Percentiles rank a stretch among this genome's conserved stretches.
These are phyloP conservation scores for Laspeyria flexula DNA, from an alignment of 2,888 invertebrate species.

Conservation along the genomic window DNA sequence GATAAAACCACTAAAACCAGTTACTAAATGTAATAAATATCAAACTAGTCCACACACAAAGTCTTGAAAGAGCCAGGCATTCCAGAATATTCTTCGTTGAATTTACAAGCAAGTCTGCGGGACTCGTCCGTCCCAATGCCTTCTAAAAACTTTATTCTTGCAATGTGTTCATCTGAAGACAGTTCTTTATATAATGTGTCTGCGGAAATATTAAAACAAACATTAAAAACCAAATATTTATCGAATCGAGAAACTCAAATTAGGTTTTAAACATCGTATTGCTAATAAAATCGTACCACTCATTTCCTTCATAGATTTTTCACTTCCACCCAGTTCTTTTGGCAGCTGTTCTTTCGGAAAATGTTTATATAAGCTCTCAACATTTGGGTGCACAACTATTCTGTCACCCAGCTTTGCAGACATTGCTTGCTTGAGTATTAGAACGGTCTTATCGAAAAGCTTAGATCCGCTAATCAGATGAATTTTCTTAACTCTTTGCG, in stretches of 20 bases:
- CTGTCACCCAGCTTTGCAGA: constrained; percentile 6
- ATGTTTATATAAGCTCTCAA: constrained; percentile 5
- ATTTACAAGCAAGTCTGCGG: constrained; percentile 12
- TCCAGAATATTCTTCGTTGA: constrained; percentile 42
- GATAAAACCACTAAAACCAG: too few species aligned
- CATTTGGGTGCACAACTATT: constrained; percentile 2
- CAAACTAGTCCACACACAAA: constrained; percentile 36
- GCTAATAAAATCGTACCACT: background rate
- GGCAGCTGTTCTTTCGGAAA: constrained; percentile 1
- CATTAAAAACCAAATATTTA: too few species aligned
- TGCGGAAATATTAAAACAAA: too few species aligned
- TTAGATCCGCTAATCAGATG: constrained; percentile 5
- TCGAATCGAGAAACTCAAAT: too few species aligned
- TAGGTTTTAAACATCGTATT: too few species aligned
- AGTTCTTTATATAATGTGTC: constrained; percentile 29
- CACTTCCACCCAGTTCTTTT: constrained; percentile 2
- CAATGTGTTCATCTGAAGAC: constrained; percentile 32
- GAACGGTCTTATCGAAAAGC: background rate
- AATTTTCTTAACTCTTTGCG: constrained; percentile 7
- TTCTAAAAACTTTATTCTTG: constrained; percentile 34
- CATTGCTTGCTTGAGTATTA: constrained; percentile 1
- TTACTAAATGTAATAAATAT: background rate
- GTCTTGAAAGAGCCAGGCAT: constrained; percentile 47
- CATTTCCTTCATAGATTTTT: constrained; percentile 2
- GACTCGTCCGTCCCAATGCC: constrained; percentile 29